Base-by-base conservation (phyloP, 1,140 invertebrate genomes). In the Babylonia areolata region DNA sequence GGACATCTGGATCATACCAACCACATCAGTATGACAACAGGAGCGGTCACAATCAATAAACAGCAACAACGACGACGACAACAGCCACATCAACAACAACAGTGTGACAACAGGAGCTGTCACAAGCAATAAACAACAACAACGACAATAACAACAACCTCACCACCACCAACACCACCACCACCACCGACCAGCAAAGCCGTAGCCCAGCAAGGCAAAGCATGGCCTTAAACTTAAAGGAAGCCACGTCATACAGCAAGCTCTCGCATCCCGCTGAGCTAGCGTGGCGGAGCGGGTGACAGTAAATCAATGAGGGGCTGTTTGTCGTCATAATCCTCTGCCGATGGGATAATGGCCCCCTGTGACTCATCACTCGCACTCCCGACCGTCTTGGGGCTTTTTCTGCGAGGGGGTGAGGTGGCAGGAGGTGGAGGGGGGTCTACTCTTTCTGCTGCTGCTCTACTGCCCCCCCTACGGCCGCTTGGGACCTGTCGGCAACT, bases 241-340 rank as follows among this genome's bases (percentile, higher is more conserved):
- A n/a, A n/a, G n/a, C n/a, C n/a, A n/a, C n/a, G n/a, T n/a, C n/a
- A n/a, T n/a, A 64, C 58, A 64, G 58, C 58, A 23, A 64, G 0
- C 58, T 23, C 58, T 64, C 2, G 46, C 46, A 51, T 5, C 12
- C 58, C 28, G 28, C 15, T 64, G 58, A 64, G 58, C 58, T 64
- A 64, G 12, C 58, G 58, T 5, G 58, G 58, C 15, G 15, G 58
- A 23, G 15, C 28, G 58, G 58, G 15, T 12, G 58, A 64, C 58
- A 64, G 58, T 64, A 64, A 64, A 64, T 64, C 58, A 64, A 64
- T 64, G 58, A 64, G 6, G 58, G 58, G 58, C 58, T 64, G 58
- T 64, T 64, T 64, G 58, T 64, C 58, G 58, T 23, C 23, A 23
- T 64, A 64, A 64, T 64, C 58, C 58, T 64, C 58, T 12, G 15